Conservation (phyloP, 2,888 invertebrate species). For the Orchesella flavescens region DNA sequence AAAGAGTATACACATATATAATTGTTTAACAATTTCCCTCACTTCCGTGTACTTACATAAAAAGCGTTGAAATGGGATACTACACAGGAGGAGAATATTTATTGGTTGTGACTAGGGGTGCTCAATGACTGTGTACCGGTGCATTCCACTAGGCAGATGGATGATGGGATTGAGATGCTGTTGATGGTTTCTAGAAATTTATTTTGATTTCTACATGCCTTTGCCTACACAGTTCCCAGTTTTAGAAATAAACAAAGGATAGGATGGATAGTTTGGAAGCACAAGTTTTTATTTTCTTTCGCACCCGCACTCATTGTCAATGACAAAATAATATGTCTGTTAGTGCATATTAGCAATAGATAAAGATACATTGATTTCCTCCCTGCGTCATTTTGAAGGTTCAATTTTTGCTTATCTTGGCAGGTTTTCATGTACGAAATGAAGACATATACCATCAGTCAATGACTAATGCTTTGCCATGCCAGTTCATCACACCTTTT, state of each 20-base stretch:
- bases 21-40: too few species aligned
- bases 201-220: background rate
- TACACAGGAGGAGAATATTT: too few species aligned
- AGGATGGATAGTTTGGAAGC: background rate
- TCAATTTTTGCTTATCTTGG: slow-evolving; percentile 58
- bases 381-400: slow-evolving; percentile 39
- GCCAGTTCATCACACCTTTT: slow-evolving; percentile 44
- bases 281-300: background rate
- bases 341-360: slow-evolving; percentile 4
- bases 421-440: slow-evolving; percentile 41
- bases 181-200: too few species aligned
- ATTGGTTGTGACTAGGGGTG: too few species aligned
- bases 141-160: too few species aligned
- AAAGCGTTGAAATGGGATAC: too few species aligned
- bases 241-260: slow-evolving; percentile 19
- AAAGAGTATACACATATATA: too few species aligned
- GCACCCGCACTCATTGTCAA: slow-evolving; percentile 16
- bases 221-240: background rate
- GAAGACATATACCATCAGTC: slow-evolving; percentile 41
- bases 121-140: too few species aligned
- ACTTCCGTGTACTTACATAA: too few species aligned
- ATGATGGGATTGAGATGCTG: too few species aligned
- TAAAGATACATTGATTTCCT: background rate
- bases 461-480: slow-evolving; percentile 40
- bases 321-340: slow-evolving; percentile 26